Percentiles rank a stretch among this genome's conserved stretches.
phyloP scores from a whole-genome alignment of 1,140 invertebrate genomes.

The Bombus affinis region DNA sequence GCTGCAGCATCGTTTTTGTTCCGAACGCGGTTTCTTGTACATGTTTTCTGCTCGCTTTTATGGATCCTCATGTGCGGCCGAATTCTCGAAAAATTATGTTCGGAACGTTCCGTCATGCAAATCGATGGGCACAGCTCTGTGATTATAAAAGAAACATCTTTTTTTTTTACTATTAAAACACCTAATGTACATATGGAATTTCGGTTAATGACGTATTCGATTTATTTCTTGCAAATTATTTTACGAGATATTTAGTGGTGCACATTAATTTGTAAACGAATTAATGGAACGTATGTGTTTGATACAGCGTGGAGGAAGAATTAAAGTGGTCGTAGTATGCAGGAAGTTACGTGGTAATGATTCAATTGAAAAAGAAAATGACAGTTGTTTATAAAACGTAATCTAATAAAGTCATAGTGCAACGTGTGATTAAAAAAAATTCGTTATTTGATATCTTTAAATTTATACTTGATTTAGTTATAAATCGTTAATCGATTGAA shows the following conservation, averaged over 20 bases:
- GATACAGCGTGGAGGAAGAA: not conserved
- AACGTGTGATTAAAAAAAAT: not conserved
- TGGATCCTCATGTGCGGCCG: not conserved
- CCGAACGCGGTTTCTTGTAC: not conserved
- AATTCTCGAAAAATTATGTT: slow-evolving; percentile 26
- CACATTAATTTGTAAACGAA: not conserved
- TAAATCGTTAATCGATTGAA: not conserved
- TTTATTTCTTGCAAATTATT: not conserved
- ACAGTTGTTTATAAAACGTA: too few species aligned
- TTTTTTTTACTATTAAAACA: too few species aligned
- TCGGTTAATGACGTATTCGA: too few species aligned
- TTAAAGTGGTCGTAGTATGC: not conserved
- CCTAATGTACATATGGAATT: too few species aligned
- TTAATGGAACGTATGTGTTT: too few species aligned
- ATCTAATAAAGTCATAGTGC: too few species aligned
- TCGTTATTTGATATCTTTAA: too few species aligned
- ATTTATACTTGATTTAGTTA: too few species aligned
- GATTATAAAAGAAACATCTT: not conserved
- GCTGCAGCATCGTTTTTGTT: slow-evolving; percentile 55
- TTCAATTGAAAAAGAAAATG: not conserved
- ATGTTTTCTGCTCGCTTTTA: not conserved
- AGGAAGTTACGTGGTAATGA: not conserved
- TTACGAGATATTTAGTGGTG: not conserved
- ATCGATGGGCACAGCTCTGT: not conserved
- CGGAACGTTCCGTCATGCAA: not conserved